Evolutionary conservation across 1,140 invertebrate species (phyloP).

Genomic region (Eriocheir sinensis): DNA sequence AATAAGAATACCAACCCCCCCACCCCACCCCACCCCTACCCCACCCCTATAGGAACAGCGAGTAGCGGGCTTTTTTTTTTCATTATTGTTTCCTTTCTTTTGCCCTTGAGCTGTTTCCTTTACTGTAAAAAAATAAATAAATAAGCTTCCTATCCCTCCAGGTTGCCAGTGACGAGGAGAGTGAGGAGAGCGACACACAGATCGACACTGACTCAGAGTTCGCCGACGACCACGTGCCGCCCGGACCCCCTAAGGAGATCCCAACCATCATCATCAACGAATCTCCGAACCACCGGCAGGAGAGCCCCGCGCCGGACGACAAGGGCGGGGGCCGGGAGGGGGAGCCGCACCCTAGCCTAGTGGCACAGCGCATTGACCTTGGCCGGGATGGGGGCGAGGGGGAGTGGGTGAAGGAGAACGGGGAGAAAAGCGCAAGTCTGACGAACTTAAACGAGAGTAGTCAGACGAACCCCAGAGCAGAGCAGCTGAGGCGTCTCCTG

Average conservation of each 20-base stretch:
- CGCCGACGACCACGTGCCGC: constrained; percentile 86
- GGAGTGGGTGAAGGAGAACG: constrained; percentile 57
- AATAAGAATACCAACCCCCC: too few species aligned
- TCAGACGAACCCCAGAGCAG: constrained; percentile 65
- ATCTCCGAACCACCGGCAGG: constrained; percentile 78
- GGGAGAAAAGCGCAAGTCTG: constrained; percentile 75
- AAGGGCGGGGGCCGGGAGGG: constrained; percentile 5
- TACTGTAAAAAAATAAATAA: too few species aligned
- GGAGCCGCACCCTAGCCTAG: constrained; percentile 47
- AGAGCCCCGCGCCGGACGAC: constrained; percentile 63
- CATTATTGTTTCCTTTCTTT: too few species aligned
- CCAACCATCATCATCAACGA: constrained; percentile 82
- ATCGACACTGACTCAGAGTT: constrained; percentile 96
- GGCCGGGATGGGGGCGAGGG: constrained; percentile 13
- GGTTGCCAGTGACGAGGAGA: constrained; percentile 87
- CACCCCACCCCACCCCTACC: too few species aligned
- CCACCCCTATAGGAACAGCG: too few species aligned
- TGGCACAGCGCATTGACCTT: constrained; percentile 54
- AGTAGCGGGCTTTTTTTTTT: too few species aligned
- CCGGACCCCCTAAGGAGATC: constrained; percentile 80
- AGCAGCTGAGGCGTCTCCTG: constrained; percentile 82
- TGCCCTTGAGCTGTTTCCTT: too few species aligned
- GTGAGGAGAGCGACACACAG: constrained; percentile 89
- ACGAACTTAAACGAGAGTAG: constrained; percentile 71
- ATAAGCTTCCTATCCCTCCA: constrained; percentile 82